Evolutionary conservation across 2,888 invertebrate species (phyloP).

Genomic region (Rhamphomyia laevipes): DNA sequence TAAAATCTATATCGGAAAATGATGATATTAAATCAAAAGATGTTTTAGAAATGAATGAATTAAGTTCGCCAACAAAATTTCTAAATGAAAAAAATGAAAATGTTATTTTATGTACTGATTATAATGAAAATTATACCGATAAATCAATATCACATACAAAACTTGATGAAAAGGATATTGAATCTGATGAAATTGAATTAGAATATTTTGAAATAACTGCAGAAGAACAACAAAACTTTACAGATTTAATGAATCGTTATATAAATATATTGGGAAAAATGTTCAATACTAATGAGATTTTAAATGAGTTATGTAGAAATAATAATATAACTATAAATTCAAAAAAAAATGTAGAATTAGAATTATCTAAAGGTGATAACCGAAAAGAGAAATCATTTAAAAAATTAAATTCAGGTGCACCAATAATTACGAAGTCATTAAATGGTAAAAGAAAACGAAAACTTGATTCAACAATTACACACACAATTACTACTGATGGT

Average conservation of each 20-base stretch:
- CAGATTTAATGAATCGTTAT: not conserved
- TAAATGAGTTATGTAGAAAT: no score
- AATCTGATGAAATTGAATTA: not conserved
- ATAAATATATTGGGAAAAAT: no score
- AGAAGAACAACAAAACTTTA: not conserved
- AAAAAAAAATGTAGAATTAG: not conserved
- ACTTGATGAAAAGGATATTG: not conserved
- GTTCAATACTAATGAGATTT: no score
- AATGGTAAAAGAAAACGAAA: not conserved
- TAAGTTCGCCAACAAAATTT: not conserved
- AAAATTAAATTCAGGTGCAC: not conserved
- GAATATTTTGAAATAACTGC: not conserved
- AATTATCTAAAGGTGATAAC: not conserved
- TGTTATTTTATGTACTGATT: not conserved
- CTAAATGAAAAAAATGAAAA: not conserved
- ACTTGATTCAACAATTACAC: not conserved
- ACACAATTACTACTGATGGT: constrained; percentile 1
- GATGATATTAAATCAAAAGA: not conserved
- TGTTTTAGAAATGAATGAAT: no score
- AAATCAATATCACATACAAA: not conserved
- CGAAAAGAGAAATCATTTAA: not conserved
- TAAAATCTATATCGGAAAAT: not conserved
- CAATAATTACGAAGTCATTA: not conserved
- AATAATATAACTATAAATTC: no score
- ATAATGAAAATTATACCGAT: not conserved